Conservation (phyloP, 2,888 invertebrate genomes). For the Lumbricus terrestris region DNA sequence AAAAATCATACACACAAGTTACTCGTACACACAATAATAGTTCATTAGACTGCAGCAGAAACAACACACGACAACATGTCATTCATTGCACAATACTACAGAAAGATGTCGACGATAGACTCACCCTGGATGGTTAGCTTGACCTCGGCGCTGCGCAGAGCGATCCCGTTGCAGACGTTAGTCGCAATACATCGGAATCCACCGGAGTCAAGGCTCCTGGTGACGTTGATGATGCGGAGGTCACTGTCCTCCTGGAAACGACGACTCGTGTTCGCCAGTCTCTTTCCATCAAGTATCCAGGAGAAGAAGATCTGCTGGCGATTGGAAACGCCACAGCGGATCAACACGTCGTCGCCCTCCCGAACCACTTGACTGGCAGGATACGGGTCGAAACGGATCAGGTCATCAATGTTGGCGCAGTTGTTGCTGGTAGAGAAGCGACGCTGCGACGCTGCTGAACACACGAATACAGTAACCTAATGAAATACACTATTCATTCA, state of each 20-base stretch:
- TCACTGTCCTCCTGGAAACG: constrained; percentile 60
- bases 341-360: constrained; percentile 48
- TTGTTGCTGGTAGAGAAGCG: not conserved
- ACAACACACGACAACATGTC: too few species aligned
- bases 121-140: constrained; percentile 69
- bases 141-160: constrained; percentile 66
- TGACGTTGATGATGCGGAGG: constrained; percentile 65
- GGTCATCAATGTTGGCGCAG: constrained; percentile 44
- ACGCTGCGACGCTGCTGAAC: not conserved
- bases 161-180: constrained; percentile 59
- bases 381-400: constrained; percentile 58
- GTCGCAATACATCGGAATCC: constrained; percentile 66
- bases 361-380: constrained; percentile 55
- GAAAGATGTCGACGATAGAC: too few species aligned
- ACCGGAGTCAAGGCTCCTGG: constrained; percentile 64
- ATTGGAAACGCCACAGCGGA: constrained; percentile 55
- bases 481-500: too few species aligned
- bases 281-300: constrained; percentile 58
- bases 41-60: too few species aligned
- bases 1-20: too few species aligned
- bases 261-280: constrained; percentile 56
- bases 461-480: too few species aligned
- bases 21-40: too few species aligned
- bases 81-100: too few species aligned
- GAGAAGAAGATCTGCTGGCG: constrained; percentile 55